Evolutionary conservation across 2,113 vertebrate genomes (phyloP).

Genomic region (Scopus umbretta): DNA sequence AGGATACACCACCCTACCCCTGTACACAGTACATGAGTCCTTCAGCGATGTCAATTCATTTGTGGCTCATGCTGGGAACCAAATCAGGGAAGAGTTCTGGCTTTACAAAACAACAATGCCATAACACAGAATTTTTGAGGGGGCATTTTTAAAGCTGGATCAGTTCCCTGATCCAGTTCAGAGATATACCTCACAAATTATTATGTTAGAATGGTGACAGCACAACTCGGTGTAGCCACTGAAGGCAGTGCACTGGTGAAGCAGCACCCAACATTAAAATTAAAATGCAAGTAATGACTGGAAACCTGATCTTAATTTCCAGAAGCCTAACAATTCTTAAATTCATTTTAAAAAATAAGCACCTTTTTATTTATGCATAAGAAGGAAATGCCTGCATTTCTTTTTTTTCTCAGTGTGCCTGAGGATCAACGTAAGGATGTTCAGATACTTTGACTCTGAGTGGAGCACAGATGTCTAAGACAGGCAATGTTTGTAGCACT

Average conservation of each 20-base stretch:
- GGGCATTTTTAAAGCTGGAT: not conserved
- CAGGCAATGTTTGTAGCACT: not conserved
- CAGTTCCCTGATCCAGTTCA: not conserved
- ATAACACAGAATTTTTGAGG: not conserved
- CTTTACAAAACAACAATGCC: not conserved
- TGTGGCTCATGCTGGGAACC: not conserved
- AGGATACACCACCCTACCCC: not conserved
- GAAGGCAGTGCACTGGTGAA: not conserved
- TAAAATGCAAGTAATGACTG: not conserved
- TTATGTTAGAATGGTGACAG: not conserved
- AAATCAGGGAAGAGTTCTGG: not conserved
- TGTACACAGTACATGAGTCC: too few relatives aligned
- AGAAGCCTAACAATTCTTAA: not conserved
- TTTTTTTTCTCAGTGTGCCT: not conserved
- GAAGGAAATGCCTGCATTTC: not conserved
- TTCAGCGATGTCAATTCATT: not conserved
- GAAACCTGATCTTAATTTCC: not conserved
- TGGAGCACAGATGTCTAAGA: constrained; percentile 4
- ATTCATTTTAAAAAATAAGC: not conserved
- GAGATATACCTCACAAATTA: not conserved
- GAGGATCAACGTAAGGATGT: not conserved
- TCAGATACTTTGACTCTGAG: not conserved
- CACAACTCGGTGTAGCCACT: not conserved
- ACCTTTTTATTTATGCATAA: not conserved
- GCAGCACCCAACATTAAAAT: not conserved